Evolutionary conservation across 2,888 invertebrate genomes (phyloP).

Genomic region (Cryptocheilus praepositus): DNA sequence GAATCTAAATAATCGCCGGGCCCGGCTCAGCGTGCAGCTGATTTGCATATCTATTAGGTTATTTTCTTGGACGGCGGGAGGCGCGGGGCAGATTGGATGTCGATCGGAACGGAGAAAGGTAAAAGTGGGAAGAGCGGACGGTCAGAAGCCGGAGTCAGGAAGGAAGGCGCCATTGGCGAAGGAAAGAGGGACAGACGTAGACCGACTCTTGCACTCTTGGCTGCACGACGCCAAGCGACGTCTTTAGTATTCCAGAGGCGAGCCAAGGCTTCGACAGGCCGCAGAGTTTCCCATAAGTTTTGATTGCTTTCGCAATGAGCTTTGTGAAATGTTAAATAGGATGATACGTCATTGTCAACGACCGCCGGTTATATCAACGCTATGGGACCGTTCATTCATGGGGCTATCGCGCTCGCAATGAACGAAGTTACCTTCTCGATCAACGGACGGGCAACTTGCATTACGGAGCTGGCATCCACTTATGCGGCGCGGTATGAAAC

Average conservation of each 20-base stretch:
- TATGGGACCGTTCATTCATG: constrained; percentile 1
- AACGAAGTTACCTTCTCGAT: too few relatives aligned
- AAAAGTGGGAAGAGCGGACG: not conserved
- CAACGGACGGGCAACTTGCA: too few relatives aligned
- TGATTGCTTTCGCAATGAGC: constrained; percentile 74
- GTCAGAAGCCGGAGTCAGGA: constrained; percentile 1
- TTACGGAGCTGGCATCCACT: not conserved
- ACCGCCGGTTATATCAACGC: constrained; percentile 22
- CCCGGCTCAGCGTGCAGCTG: too few relatives aligned
- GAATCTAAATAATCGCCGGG: too few relatives aligned
- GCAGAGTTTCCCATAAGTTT: constrained; percentile 66
- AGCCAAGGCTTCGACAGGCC: constrained; percentile 63
- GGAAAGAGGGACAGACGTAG: not conserved
- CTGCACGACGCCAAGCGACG: constrained; percentile 11
- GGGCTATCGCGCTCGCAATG: too few relatives aligned
- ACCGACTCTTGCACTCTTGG: not conserved
- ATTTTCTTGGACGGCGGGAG: not conserved
- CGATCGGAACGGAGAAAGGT: not conserved
- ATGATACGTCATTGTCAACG: constrained; percentile 63
- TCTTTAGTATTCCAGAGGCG: constrained; percentile 65
- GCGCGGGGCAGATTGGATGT: not conserved
- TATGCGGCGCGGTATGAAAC: not conserved
- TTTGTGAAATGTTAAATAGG: constrained; percentile 72
- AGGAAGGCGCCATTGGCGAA: not conserved
- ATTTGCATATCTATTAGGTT: too few relatives aligned